Conservation (phyloP, 30 jellyfish, hydroid and myxozoan species). For the Haliclystus octoradiatus region DNA sequence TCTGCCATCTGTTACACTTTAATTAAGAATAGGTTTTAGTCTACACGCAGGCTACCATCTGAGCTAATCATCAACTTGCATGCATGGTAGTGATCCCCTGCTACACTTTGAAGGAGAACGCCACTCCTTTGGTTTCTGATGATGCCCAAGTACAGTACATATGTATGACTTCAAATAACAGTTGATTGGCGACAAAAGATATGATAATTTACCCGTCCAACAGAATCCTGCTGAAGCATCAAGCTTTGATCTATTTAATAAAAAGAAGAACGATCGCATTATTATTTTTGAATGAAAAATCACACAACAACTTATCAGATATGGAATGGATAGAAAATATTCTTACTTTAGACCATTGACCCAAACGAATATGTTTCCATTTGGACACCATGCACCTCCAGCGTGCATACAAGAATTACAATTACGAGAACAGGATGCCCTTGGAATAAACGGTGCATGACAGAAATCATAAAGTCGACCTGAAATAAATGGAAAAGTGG, state of each 20-base stretch:
- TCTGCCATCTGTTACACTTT: too few relatives aligned
- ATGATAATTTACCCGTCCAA: conserved; percentile 95
- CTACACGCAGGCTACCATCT: neutral
- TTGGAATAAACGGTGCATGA: conserved; percentile 85
- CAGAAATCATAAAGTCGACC: conserved; percentile 84
- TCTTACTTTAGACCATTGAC: conserved; percentile 89
- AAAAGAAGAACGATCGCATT: neutral
- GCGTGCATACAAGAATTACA: conserved; percentile 64
- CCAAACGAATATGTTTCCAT: conserved; percentile 78
- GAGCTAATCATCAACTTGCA: neutral
- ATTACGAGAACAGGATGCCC: conserved; percentile 63
- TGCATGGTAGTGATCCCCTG: neutral
- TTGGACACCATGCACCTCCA: conserved; percentile 99
- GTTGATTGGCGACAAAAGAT: too few relatives aligned
- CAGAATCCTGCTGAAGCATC: conserved; percentile 90
- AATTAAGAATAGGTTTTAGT: neutral
- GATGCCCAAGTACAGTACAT: too few relatives aligned
- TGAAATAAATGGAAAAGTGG: conserved; percentile 9
- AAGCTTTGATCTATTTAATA: conserved; percentile 31
- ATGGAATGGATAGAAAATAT: too few relatives aligned
- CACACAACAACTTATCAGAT: too few relatives aligned
- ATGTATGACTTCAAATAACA: too few relatives aligned
- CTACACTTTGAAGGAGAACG: too few relatives aligned
- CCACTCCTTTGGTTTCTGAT: too few relatives aligned
- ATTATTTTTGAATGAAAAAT: too few relatives aligned